A percentile compares a stretch with the other conserved stretches of the same genome.
Conservation (phyloP, 1,140 invertebrate species). For the Ruditapes philippinarum region DNA sequence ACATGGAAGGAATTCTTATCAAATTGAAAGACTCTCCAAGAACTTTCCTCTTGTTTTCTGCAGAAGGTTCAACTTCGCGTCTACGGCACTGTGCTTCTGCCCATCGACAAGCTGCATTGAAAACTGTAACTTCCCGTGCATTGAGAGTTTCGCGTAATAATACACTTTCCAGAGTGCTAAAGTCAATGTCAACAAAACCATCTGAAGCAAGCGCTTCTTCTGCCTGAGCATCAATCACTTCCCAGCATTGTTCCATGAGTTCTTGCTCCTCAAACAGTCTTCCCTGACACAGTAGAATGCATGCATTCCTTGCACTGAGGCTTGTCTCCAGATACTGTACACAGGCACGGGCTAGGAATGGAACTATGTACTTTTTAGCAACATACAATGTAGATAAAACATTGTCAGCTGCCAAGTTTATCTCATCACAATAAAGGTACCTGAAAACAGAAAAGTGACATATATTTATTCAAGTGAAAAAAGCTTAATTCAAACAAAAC, state of each 20-base stretch:
- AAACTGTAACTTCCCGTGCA: conserved; percentile 93
- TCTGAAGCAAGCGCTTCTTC: conserved; percentile 94
- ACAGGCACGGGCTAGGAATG: conserved; percentile 93
- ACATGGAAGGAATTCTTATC: conserved; percentile 95
- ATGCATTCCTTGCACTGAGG: conserved; percentile 93
- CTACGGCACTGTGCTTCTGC: conserved; percentile 93
- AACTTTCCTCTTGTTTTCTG: conserved; percentile 91
- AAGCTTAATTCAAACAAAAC: no score
- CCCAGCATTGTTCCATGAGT: conserved; percentile 93
- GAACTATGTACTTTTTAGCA: conserved; percentile 95
- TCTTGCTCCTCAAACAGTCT: conserved; percentile 93
- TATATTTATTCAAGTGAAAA: no score
- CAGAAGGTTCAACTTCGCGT: conserved; percentile 90
- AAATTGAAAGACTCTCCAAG: conserved; percentile 91
- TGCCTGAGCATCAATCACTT: conserved; percentile 96
- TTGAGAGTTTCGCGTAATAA: conserved; percentile 94
- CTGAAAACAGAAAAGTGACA: no score
- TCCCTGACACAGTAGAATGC: conserved; percentile 92
- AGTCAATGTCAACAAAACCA: conserved; percentile 95
- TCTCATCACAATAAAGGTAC: conserved; percentile 98
- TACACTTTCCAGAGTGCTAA: conserved; percentile 92
- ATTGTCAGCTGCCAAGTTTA: conserved; percentile 93
- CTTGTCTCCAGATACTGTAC: conserved; percentile 94
- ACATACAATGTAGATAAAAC: conserved; percentile 95
- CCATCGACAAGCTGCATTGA: conserved; percentile 91